Evolutionary conservation across 2,888 invertebrate species (phyloP).

Genomic region (Eumacrocentrus americanus): DNA sequence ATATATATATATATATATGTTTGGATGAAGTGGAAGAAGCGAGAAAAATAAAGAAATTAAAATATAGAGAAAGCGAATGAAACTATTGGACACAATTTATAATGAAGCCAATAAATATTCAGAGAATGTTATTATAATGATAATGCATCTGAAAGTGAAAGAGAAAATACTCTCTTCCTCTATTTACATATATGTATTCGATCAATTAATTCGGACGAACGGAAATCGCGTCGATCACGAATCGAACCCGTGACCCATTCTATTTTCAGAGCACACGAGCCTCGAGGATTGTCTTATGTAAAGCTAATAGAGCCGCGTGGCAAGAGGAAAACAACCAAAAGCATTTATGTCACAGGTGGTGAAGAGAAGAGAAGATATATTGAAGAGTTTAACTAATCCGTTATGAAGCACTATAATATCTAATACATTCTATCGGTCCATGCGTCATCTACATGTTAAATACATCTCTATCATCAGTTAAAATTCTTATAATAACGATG

Average conservation of each 20-base stretch:
- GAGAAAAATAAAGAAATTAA: slow-evolving; percentile 1
- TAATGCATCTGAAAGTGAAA: background rate
- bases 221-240: background rate
- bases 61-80: background rate
- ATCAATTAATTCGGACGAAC: background rate
- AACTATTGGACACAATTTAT: background rate
- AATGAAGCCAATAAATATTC: background rate
- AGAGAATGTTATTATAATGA: background rate
- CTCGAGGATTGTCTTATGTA: background rate
- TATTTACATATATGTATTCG: background rate
- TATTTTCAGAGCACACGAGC: background rate
- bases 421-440: background rate
- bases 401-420: background rate
- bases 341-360: background rate
- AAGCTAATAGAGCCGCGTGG: background rate
- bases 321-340: background rate
- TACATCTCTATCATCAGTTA: no score
- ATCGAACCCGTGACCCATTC: background rate
- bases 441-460: no score
- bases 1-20: background rate
- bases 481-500: no score
- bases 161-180: background rate
- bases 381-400: background rate
- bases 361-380: background rate
- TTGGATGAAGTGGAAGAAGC: background rate